A percentile compares a stretch with the other conserved stretches of the same genome.
Evolutionary conservation across 2,797 vertebrate species (phyloP).

Genomic region (Lacerta agilis): DNA sequence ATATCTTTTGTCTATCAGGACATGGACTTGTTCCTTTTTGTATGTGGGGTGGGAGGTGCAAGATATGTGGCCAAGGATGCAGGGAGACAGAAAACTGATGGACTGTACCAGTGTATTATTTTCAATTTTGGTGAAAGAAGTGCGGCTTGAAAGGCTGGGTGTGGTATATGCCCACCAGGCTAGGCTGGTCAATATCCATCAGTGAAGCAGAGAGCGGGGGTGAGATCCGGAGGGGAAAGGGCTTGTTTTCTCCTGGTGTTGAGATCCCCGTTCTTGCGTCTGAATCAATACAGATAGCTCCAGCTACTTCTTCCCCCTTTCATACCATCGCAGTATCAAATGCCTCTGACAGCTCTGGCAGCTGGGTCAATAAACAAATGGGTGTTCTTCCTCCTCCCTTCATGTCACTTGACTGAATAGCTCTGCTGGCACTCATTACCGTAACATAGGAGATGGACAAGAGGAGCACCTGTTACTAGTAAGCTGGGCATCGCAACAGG

Average conservation of each 20-base stretch:
- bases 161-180: neutral
- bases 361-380: constrained; percentile 29
- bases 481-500: neutral
- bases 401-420: constrained; percentile 15
- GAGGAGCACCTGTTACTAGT: constrained; percentile 34
- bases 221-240: neutral
- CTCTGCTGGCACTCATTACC: constrained; percentile 5
- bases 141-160: neutral
- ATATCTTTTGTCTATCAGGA: constrained; percentile 1
- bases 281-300: constrained; percentile 25
- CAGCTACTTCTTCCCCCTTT: neutral
- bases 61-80: neutral
- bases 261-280: neutral
- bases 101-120: neutral
- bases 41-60: too few relatives aligned
- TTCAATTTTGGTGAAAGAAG: neutral
- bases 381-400: constrained; percentile 7
- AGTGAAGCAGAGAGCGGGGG: neutral
- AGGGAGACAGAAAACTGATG: neutral
- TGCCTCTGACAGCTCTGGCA: constrained; percentile 26
- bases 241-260: neutral
- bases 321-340: constrained; percentile 14
- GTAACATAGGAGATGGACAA: constrained; percentile 18
- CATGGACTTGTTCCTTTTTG: neutral
- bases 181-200: neutral